Base-by-base conservation (phyloP, 2,797 vertebrate genomes). In the Esox masquinongy region DNA sequence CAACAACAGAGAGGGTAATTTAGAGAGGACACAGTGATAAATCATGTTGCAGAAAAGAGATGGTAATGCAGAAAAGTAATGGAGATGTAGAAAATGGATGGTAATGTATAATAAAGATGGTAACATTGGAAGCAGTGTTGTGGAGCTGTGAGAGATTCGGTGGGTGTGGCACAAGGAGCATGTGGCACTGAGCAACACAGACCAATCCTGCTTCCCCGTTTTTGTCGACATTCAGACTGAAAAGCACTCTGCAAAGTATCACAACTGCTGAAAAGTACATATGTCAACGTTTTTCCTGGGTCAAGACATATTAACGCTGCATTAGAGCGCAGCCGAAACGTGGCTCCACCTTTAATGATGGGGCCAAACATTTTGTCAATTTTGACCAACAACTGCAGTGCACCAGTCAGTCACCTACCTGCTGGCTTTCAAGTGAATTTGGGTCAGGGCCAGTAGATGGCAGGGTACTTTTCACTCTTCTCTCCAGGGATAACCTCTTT, bases 161-260 rank as follows among this genome's bases (percentile, higher is more conserved):
- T 31, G 74, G 82, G 83, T 82, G 75, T 88, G 80, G 90, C 89
- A 89, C 82, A 75, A 78, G 74, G 16, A 86, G 78, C 89, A 90
- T 86, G 85, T 90, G 87, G 79, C 84, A 22, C 79, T 34, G 77
- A 77, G 66, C 68, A 80, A 76, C 68, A 73, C 76, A 70, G 70
- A 80, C 86, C 77, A 74, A 83, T 34, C 73, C 71, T 76, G 43
- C 31, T 34, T 34, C 15, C 31, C 1, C 29, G 2, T 39, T 68
- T 68, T 7, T 22, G 17, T 17, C 50, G 17, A 53, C 50, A 56
- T 11, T 31, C 26, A 11, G 29, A 7, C 64, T 67, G 31, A 19
- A 67, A 66, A 66, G 11, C 14, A 31, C 14, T 16, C 51, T 53
- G n/a, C 51, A 53, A 5, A 56, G 15, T 0, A 53, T n/a, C 56